Base-by-base conservation (phyloP, 2,888 invertebrate species). In the Priapulus caudatus region DNA sequence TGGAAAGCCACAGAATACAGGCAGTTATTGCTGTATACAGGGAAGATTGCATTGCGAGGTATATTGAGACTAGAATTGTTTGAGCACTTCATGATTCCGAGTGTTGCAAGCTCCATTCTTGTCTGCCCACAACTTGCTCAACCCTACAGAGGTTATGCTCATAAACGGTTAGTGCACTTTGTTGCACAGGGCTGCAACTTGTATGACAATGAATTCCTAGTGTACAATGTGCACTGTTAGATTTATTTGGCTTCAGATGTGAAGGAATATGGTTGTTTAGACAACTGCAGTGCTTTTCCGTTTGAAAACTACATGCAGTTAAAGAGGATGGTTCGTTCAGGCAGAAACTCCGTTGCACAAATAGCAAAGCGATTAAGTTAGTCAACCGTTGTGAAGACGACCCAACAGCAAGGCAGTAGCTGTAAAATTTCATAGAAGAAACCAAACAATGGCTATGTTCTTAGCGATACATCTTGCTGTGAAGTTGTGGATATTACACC, bases 181-280 rank as follows among this genome's bases (percentile, higher is more conserved):
- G 63, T 68, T 2, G 3, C 51, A 44, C 49, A 58, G n/a, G 54
- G 61, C 58, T 47, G 58, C 24, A 54, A 61, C 23, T 48, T 67
- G 23, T 70, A 69, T 61, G 65, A 66, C 10, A 54, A 59, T 52
- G 60, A 66, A 43, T 58, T 57, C 52, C 52, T 67, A n/a, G 60
- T 62, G 10, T 66, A 67, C 54, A 71, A 71, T 61, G 59, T 70
- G 3, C 70, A 71, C 58, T 60, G 61, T 45, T 53, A 70, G 18
- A 54, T 62, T 23, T 70, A 71, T 59, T 45, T 70, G 23, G 60
- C 65, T 20, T 60, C 63, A 50, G 69, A 71, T 56, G 64, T 61
- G 2, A 33, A 47, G 49, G 61, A 52, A 24, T 66, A 61, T 58
- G 69, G 69, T 3, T 43, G 45, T 21, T 58, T 69, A 20, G 62